Evolutionary conservation across 2,797 vertebrate species (phyloP), one percentile per base, ranked within the genome.

Genomic region (Heterohyrax brucei): DNA sequence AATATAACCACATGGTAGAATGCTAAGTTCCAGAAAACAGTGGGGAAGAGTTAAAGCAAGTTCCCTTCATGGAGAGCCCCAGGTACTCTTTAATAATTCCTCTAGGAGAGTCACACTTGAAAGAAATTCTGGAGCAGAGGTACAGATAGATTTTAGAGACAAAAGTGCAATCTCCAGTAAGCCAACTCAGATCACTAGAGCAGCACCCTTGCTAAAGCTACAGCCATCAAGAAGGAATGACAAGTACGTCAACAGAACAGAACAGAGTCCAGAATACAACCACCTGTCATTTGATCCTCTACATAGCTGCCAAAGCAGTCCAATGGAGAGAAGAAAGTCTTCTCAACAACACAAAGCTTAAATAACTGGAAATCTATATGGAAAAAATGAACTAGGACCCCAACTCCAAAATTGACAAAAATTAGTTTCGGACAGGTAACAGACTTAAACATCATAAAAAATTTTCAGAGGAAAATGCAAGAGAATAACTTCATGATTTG

Each of bases 21-120:
- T 48, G 64, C 5, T 95, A 81, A 85, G 19, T 76, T 64, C 33
- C 72, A 89, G 62, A 85, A 89, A 66, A 80, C 68, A 75, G 21
- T 28, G 64, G 21, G 44, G n/a, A 92, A 66, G 85, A 75, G 8
- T 78, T 87, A 68, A 68, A 13, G 22, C 3, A 78, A 75, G 7
- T 62, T 78, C 39, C 79, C 72, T 88, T 84, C 56, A 75, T 9
- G 10, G 12, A 28, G 19, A 66, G 73, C 9, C 46, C 39, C 28
- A 66, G 59, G n/a, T 16, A 56, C 39, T 84, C 39, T 75, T 72
- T 72, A 66, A 86, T 12, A 91, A 59, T 72, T 50, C 70, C 19
- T 22, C 39, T 26, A 75, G 2, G 19, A 84, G n/a, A 94, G 21
- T 12, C 53, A 89, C 39, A 86, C 9, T 48, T 33, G 24, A 76